phyloP scores from a whole-genome alignment of 2,797 vertebrate genomes.

The Esox lucius region DNA sequence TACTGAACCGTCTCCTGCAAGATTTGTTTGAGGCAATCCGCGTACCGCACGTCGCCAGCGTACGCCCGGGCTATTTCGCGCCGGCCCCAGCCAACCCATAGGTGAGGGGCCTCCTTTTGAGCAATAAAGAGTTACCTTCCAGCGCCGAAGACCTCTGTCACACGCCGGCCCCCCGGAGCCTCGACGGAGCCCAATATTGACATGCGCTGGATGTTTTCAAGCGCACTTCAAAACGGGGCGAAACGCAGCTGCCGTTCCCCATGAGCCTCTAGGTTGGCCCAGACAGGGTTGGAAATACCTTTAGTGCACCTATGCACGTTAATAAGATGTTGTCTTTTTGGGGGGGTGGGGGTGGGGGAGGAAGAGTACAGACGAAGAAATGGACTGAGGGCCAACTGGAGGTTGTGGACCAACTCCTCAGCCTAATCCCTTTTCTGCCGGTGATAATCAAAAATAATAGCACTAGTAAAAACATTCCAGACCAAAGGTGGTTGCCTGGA shows the following conservation, averaged over 20 bases:
- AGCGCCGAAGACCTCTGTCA: conserved; percentile 64
- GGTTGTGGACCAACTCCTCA: conserved; percentile 52
- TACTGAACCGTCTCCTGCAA: not conserved
- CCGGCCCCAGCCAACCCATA: conserved; percentile 53
- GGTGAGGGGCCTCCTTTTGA: conserved; percentile 49
- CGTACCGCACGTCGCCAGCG: not conserved
- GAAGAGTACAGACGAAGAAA: conserved; percentile 14
- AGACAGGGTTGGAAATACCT: conserved; percentile 48
- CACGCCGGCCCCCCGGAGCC: conserved; percentile 39
- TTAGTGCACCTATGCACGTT: conserved; percentile 57
- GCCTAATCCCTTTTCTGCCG: conserved; percentile 51
- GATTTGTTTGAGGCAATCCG: not conserved
- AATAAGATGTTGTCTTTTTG: conserved; percentile 58
- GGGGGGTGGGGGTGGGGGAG: conserved; percentile 21
- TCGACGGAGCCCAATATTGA: conserved; percentile 60
- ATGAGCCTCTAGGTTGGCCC: conserved; percentile 25
- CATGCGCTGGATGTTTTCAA: conserved; percentile 57
- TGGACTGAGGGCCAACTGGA: conserved; percentile 39
- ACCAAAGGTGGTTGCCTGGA: conserved; percentile 69
- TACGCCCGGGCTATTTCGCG: conserved; percentile 43
- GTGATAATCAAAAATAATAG: conserved; percentile 73
- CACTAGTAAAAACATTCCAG: conserved; percentile 69
- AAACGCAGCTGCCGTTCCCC: conserved; percentile 60
- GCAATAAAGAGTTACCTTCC: conserved; percentile 53
- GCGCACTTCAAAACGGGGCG: conserved; percentile 53